Base-by-base conservation (phyloP, 2,797 vertebrate genomes). In the Falco columbarius region DNA sequence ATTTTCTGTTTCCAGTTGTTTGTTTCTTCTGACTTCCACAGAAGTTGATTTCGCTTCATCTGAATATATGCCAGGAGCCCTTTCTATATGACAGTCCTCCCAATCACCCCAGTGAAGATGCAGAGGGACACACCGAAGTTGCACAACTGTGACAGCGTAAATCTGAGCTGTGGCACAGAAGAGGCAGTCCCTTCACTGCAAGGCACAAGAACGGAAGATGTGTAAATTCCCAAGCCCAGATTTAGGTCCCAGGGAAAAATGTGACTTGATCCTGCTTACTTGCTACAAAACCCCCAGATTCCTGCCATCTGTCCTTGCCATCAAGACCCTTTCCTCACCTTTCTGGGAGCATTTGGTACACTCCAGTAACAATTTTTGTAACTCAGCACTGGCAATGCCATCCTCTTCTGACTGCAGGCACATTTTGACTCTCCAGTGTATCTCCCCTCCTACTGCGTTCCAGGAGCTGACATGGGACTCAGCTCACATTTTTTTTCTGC, bases 71-170 rank as follows among this genome's bases (percentile, higher is more conserved):
- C 19, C 56, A 49, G 13, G 6, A 47, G 12, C 24, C 7, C 17
- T 19, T 86, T 82, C 46, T 12, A 26, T 20, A 30, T 63, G 44
- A 59, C 4, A 49, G 4, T 40, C 66, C 4, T 20, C 16, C 4
- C 20, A 36, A 10, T 34, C 47, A 59, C 17, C 17, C 20, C 34
- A 8, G 19, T 27, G 72, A 74, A 74, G 61, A 40, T 2, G 46
- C 6, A 59, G 32, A 77, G 9, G 22, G 36, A 58, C 6, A 32
- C 24, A 19, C 2, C 11, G 49, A 65, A 49, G 44, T 5, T 10
- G 3, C 27, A 26, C 15, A 59, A 1, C 4, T 0, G 1, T 0
- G 2, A 9, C 38, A 76, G 13, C 2, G 3, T 20, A 84, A 73
- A 38, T 42, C 44, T 30, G 36, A 20, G 11, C 32, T 34, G 9